Evolutionary conservation across 2,797 vertebrate genomes (phyloP).

Genomic region (Sphenodon punctatus): DNA sequence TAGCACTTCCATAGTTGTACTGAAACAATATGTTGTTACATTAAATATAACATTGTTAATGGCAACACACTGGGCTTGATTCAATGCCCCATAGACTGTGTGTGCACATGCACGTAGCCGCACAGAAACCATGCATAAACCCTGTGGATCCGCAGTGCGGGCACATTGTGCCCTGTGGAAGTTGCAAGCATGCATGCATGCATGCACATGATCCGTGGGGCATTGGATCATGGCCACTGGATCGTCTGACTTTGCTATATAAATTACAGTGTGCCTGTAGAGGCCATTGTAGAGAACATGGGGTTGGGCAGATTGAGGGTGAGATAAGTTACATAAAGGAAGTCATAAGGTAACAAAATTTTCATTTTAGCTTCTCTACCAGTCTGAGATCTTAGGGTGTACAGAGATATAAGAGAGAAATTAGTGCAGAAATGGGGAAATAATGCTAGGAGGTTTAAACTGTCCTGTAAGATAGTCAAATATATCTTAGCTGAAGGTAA

Average conservation of each 20-base stretch:
- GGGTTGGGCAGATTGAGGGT: background rate
- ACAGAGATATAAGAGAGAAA: no score
- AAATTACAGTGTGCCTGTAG: background rate
- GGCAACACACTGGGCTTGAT: no score
- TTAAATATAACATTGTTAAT: background rate
- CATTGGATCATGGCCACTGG: no score
- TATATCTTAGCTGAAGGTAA: no score
- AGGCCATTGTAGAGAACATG: background rate
- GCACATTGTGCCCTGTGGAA: no score
- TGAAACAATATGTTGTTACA: background rate
- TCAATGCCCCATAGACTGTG: no score
- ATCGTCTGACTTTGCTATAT: background rate
- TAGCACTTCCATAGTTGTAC: background rate
- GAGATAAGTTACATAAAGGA: background rate
- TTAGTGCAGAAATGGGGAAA: background rate
- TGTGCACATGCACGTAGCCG: no score
- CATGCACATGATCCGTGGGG: no score
- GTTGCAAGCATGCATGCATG: no score
- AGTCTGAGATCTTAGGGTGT: background rate
- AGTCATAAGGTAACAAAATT: background rate
- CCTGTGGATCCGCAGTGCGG: no score
- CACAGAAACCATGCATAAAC: no score
- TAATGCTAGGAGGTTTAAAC: background rate
- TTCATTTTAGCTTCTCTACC: background rate
- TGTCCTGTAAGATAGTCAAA: no score